Evolutionary conservation across 2,888 invertebrate genomes (phyloP).

Genomic region (Bombyx huttoni): DNA sequence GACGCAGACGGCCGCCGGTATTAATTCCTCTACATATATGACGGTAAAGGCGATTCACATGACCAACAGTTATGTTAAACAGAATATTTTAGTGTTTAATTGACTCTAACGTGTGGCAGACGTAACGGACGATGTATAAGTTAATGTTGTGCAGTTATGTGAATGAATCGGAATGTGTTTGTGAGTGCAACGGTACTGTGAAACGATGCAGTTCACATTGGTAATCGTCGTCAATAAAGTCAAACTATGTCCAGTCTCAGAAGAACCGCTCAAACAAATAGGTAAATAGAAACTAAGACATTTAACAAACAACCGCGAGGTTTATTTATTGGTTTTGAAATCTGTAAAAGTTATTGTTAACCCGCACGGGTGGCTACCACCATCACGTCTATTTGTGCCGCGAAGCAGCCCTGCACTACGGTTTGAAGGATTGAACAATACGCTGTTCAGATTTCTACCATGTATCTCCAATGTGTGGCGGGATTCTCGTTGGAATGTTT

Average conservation of each 20-base stretch:
- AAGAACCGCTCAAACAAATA: constrained; percentile 50
- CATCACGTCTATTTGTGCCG: too few species aligned
- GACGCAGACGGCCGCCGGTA: constrained; percentile 48
- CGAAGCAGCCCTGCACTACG: too few species aligned
- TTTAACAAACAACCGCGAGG: too few species aligned
- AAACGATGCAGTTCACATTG: constrained; percentile 64
- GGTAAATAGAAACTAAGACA: constrained; percentile 22
- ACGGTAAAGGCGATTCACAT: constrained; percentile 49
- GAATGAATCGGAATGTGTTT: constrained; percentile 36
- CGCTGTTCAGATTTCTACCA: too few species aligned
- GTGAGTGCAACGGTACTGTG: constrained; percentile 34
- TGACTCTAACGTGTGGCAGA: constrained; percentile 46
- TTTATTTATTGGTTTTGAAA: too few species aligned
- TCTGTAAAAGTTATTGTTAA: too few species aligned
- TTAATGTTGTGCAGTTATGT: constrained; percentile 41
- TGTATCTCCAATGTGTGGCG: too few species aligned
- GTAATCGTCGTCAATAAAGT: constrained; percentile 66
- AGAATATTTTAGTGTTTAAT: constrained; percentile 48
- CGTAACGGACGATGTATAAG: constrained; percentile 55
- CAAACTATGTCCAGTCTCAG: constrained; percentile 52
- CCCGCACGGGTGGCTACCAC: too few species aligned
- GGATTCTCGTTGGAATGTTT: too few species aligned
- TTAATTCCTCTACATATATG: constrained; percentile 44
- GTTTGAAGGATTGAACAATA: too few species aligned
- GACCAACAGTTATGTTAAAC: constrained; percentile 57